Conservation (phyloP, 2,113 vertebrate genomes). For the Rhinolophus ferrumequinum region DNA sequence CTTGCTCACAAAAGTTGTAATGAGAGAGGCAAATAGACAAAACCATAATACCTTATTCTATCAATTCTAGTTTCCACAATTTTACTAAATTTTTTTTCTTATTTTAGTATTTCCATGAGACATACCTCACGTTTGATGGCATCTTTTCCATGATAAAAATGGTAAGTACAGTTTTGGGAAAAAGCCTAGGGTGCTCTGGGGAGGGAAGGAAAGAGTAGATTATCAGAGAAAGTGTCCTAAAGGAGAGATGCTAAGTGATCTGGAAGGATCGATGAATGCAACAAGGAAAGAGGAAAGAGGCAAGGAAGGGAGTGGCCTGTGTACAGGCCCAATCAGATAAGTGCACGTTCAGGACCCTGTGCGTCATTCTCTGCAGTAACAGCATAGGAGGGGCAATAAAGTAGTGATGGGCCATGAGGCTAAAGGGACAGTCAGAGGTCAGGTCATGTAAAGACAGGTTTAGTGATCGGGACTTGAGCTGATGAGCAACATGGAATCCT, state of each 20-base stretch:
- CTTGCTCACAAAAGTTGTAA: neutral
- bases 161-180: neutral
- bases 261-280: neutral
- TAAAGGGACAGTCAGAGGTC: neutral
- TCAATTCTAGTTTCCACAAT: neutral
- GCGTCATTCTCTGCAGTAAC: neutral
- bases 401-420: neutral
- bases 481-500: neutral
- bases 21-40: neutral
- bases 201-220: neutral
- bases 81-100: too few relatives aligned
- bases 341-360: fast-evolving
- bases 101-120: neutral
- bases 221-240: neutral
- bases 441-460: neutral
- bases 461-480: neutral
- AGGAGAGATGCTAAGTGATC: neutral
- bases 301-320: neutral
- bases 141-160: neutral
- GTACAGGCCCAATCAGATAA: neutral
- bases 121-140: neutral
- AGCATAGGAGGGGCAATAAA: neutral
- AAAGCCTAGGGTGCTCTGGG: neutral
- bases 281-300: neutral
- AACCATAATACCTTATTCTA: neutral